phyloP scores from a whole-genome alignment of 2,888 invertebrate genomes.

The Hydropsyche betteni region DNA sequence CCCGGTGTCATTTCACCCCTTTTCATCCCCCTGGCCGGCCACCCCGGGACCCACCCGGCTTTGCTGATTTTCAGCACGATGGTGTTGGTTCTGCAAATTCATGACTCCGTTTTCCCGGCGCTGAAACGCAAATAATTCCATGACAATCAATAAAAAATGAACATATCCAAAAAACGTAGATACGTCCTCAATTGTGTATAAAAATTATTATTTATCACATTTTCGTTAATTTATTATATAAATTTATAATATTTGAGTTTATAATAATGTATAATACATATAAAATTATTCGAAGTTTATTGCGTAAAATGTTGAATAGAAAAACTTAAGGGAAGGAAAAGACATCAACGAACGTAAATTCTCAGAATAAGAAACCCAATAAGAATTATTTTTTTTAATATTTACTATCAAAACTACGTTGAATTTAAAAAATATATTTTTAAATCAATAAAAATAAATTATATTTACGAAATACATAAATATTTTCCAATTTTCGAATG shows the following conservation, averaged over 20 bases:
- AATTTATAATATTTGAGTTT: neutral
- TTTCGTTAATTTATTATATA: neutral
- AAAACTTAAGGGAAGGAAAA: neutral
- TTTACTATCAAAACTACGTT: neutral
- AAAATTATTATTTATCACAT: neutral
- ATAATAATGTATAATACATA: neutral
- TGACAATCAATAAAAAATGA: neutral
- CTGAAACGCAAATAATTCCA: neutral
- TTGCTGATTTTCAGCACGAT: conserved; percentile 36
- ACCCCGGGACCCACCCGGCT: conserved; percentile 58
- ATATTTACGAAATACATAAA: neutral
- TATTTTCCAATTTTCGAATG: neutral
- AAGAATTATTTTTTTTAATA: neutral
- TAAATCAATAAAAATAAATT: too few species aligned
- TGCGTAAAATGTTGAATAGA: neutral
- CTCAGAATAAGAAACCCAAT: neutral
- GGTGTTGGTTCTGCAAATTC: conserved; percentile 31
- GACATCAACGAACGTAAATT: conserved; percentile 20
- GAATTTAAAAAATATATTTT: too few species aligned
- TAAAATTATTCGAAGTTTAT: too few species aligned
- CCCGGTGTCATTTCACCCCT: conserved; percentile 40
- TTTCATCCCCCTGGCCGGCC: conserved; percentile 43
- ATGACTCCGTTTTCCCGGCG: conserved; percentile 21
- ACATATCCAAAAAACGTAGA: too few species aligned
- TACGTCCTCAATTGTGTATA: neutral